Evolutionary conservation across 2,888 invertebrate genomes (phyloP).

Genomic region (Invenusta paracnida): DNA sequence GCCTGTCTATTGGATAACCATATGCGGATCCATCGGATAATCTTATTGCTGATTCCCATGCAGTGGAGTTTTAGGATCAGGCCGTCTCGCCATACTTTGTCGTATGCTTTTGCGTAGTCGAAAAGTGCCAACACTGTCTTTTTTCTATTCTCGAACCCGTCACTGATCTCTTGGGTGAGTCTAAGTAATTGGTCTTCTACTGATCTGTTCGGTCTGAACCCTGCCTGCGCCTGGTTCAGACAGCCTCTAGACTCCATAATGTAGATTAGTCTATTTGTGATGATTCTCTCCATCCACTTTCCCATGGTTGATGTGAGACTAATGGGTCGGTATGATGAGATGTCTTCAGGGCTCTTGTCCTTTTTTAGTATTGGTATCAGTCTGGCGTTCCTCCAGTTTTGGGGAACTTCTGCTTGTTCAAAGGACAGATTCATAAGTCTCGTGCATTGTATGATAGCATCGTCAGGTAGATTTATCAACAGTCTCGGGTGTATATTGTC

Average conservation of each 20-base stretch:
- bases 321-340: neutral
- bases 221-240: neutral
- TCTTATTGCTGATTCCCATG: neutral
- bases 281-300: neutral
- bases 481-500: constrained; percentile 4
- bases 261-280: neutral
- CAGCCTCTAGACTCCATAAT: neutral
- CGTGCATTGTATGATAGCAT: neutral
- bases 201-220: neutral
- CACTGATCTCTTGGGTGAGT: neutral
- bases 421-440: neutral
- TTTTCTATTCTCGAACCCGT: neutral
- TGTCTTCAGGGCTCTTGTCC: neutral
- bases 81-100: neutral
- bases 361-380: constrained; percentile 1
- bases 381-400: constrained; percentile 8
- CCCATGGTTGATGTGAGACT: neutral
- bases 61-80: neutral
- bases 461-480: neutral
- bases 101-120: neutral
- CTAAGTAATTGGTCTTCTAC: neutral
- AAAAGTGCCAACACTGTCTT: neutral
- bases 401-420: neutral
- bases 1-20: neutral
- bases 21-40: neutral